Evolutionary conservation across 2,888 invertebrate species (phyloP), one percentile per base, ranked within the genome.

Genomic region (Gisinianus flammeolus): DNA sequence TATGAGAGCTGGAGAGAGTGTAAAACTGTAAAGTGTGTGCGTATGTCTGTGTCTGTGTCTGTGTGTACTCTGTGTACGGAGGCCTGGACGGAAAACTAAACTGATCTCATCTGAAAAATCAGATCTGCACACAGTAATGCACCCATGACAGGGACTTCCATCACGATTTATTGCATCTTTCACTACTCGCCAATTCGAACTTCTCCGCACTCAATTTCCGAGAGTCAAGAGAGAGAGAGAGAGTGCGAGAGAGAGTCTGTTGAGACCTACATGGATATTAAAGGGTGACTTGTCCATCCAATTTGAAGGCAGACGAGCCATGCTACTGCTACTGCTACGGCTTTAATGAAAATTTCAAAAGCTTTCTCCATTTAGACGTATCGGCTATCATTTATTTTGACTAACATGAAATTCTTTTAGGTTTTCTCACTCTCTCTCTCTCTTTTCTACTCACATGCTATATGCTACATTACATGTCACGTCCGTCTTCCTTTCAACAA

Each of bases 101-200:
- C 31, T 33, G 33, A 33, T 67, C 10, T 67, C 6, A 26, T 44
- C 22, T 69, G 52, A 69, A 69, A 69, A 69, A 69, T 69, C 69
- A 69, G 44, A 69, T 69, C 69, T 44, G 66, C 28, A 44, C 22
- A 69, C 16, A 44, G 68, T 44, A 69, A 69, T 69, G 69, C 44
- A 69, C 69, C 69, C 69, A 24, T 69, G 69, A 69, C 69, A 69
- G 69, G 67, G 69, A 69, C 44, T 69, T 69, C 44, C 44, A 69
- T 69, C 69, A 69, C 6, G 69, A 69, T 69, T 69, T 69, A 69
- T 69, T 69, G 69, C 69, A 69, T 44, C 69, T 44, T 35, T 69
- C 69, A 44, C 69, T 44, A 69, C 35, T 44, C 69, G 69, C 69
- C 69, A 69, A 69, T 44, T 69, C 69, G 30, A 66, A 5, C 44